Evolutionary conservation across 1,140 invertebrate species (phyloP).

Genomic region (Lordiphosa stackelbergi): DNA sequence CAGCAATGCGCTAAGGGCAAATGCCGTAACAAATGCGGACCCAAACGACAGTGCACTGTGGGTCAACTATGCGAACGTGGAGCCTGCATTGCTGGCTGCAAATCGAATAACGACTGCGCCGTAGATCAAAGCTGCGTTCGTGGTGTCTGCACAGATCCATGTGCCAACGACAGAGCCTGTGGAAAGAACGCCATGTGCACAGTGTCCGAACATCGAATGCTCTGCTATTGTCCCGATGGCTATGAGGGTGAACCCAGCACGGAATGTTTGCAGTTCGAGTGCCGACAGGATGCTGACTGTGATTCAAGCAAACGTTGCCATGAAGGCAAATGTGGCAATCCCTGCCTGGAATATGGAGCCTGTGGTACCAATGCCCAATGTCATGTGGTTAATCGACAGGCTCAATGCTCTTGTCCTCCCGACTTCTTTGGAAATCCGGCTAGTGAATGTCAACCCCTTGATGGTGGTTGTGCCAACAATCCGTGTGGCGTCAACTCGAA

Average conservation of each 20-base stretch:
- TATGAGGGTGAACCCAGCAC: slow-evolving; percentile 87
- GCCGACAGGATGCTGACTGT: slow-evolving; percentile 87
- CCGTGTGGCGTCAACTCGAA: slow-evolving; percentile 91
- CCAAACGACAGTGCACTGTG: slow-evolving; percentile 66
- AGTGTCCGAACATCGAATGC: slow-evolving; percentile 86
- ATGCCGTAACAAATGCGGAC: slow-evolving; percentile 78
- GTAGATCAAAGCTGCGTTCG: slow-evolving; percentile 86
- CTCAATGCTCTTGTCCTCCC: slow-evolving; percentile 90
- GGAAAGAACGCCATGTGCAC: slow-evolving; percentile 87
- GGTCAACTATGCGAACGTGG: slow-evolving; percentile 81
- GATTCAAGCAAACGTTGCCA: slow-evolving; percentile 86
- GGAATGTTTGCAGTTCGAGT: slow-evolving; percentile 87
- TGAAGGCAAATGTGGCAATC: slow-evolving; percentile 87
- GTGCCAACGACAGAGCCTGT: slow-evolving; percentile 82
- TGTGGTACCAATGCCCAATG: slow-evolving; percentile 93
- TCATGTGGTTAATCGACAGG: slow-evolving; percentile 84
- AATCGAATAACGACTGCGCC: slow-evolving; percentile 87
- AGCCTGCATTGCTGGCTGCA: slow-evolving; percentile 85
- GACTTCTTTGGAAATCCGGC: slow-evolving; percentile 90
- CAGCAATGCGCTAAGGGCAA: slow-evolving; percentile 79
- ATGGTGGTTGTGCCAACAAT: slow-evolving; percentile 85
- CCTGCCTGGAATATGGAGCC: slow-evolving; percentile 85
- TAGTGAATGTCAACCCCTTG: slow-evolving; percentile 83
- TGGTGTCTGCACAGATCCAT: slow-evolving; percentile 87
- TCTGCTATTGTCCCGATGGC: slow-evolving; percentile 91